A percentile compares a stretch with the other conserved stretches of the same genome.
Conservation (phyloP, 2,797 vertebrate species). For the Percopsis omiscomaycus region DNA sequence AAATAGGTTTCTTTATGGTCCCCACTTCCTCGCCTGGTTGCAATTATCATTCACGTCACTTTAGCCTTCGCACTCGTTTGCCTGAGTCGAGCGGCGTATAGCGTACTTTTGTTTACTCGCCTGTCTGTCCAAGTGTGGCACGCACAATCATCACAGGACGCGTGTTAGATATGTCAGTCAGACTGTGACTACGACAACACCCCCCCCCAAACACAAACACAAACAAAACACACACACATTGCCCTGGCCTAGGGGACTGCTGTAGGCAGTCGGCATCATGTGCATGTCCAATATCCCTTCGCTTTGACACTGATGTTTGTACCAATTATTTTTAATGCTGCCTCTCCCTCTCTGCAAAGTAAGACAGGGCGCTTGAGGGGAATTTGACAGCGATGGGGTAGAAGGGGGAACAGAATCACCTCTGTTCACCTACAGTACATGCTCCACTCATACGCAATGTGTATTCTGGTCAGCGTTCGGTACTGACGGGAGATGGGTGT, state of each 20-base stretch:
- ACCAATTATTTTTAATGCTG: constrained; percentile 29
- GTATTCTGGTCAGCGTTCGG: constrained; percentile 40
- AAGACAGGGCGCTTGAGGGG: constrained; percentile 28
- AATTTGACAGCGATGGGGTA: constrained; percentile 37
- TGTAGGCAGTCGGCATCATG: constrained; percentile 30
- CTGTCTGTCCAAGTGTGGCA: constrained; percentile 23
- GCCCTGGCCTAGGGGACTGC: constrained; percentile 22
- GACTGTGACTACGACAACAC: constrained; percentile 21
- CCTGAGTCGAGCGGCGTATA: constrained; percentile 7
- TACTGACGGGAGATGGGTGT: constrained; percentile 35
- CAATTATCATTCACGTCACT: constrained; percentile 36
- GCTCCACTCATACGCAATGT: constrained; percentile 11
- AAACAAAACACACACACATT: constrained; percentile 4
- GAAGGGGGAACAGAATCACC: constrained; percentile 18
- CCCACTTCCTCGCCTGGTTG: constrained; percentile 18
- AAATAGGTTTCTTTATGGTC: constrained; percentile 26
- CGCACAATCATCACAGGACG: constrained; percentile 41
- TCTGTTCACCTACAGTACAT: neutral
- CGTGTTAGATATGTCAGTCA: constrained; percentile 63
- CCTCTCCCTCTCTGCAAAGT: constrained; percentile 25
- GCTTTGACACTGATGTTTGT: constrained; percentile 43
- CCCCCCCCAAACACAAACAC: constrained; percentile 13
- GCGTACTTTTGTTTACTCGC: constrained; percentile 18
- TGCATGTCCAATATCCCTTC: constrained; percentile 40
- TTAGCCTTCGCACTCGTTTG: constrained; percentile 3